Evolutionary conservation across 2,888 invertebrate species (phyloP).

Genomic region (Ophonus ardosiacus): DNA sequence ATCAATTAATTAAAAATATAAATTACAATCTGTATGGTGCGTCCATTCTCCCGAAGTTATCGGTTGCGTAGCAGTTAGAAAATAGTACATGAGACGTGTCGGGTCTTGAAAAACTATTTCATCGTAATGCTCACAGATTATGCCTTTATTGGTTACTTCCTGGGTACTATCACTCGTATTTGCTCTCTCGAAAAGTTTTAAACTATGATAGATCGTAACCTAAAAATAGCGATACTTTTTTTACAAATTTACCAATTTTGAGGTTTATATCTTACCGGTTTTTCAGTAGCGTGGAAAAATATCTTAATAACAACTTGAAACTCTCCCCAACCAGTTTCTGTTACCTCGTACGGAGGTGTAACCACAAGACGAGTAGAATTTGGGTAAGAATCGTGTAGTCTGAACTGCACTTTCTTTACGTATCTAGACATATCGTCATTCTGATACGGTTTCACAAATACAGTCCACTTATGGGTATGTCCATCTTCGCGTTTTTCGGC

Average conservation of each 20-base stretch:
- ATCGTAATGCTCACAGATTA: conserved; percentile 96
- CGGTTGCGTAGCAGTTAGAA: conserved; percentile 87
- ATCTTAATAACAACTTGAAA: conserved; percentile 99
- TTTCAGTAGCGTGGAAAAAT: conserved; percentile 96
- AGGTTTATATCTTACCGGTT: conserved; percentile 84
- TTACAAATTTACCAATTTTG: too few relatives aligned
- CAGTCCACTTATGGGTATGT: conserved; percentile 99
- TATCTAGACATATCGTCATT: conserved; percentile 97
- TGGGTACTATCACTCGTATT: conserved; percentile 79
- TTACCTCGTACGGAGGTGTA: conserved; percentile 97
- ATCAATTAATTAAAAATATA: too few relatives aligned
- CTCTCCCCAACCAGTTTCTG: conserved; percentile 99
- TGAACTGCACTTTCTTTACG: conserved; percentile 97
- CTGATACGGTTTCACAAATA: conserved; percentile 94
- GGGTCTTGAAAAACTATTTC: conserved; percentile 97
- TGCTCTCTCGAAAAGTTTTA: conserved; percentile 93
- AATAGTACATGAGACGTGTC: conserved; percentile 92
- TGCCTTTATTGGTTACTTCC: conserved; percentile 81
- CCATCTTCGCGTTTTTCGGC: conserved; percentile 98
- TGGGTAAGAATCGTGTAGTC: conserved; percentile 97
- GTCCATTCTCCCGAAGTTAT: conserved; percentile 85
- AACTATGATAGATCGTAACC: conserved; percentile 95
- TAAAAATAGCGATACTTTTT: conserved; percentile 72
- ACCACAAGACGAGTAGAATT: conserved; percentile 95
- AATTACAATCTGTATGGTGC: conserved; percentile 92